Evolutionary conservation across 2,113 vertebrate species (phyloP).

Genomic region (Irena cyanogastra): DNA sequence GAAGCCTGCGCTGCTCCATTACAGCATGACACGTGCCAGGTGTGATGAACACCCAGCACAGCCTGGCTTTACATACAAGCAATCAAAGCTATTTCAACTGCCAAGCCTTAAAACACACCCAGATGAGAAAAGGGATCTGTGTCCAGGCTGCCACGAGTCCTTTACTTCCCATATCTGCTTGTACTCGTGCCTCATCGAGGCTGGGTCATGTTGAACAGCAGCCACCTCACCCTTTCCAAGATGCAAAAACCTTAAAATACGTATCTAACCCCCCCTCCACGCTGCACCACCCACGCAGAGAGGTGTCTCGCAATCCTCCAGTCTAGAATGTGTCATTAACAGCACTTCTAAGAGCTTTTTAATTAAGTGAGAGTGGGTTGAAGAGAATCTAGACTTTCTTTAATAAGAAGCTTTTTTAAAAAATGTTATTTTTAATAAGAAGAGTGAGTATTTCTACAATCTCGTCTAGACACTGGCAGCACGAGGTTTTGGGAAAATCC

Average conservation of each 20-base stretch:
- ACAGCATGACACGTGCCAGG: rapidly evolving
- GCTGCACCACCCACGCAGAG: conserved; percentile 30
- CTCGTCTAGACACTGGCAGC: conserved; percentile 21
- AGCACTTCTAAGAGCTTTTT: conserved; percentile 64
- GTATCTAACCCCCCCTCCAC: neutral
- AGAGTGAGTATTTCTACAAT: conserved; percentile 47
- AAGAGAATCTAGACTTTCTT: conserved; percentile 54
- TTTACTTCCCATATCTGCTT: neutral
- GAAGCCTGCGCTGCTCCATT: neutral
- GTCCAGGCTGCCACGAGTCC: neutral
- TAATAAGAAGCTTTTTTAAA: conserved; percentile 37
- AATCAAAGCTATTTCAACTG: neutral
- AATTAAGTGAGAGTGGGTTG: conserved; percentile 64
- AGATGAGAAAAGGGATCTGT: rapidly evolving
- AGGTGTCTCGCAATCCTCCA: conserved; percentile 46
- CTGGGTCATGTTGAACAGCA: neutral
- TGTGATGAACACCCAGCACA: too few relatives aligned
- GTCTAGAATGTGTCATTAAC: conserved; percentile 62
- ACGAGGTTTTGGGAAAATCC: neutral
- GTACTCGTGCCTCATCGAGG: neutral
- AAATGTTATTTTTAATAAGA: conserved; percentile 50
- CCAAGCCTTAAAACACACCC: neutral
- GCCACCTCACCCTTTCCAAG: conserved; percentile 31
- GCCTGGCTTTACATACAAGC: neutral
- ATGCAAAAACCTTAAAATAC: conserved; percentile 29